A percentile compares a stretch with the other conserved stretches of the same genome.
These are phyloP conservation scores for Mustelus asterias DNA, from an alignment of 2,113 vertebrate species.

Conservation along the genomic window DNA sequence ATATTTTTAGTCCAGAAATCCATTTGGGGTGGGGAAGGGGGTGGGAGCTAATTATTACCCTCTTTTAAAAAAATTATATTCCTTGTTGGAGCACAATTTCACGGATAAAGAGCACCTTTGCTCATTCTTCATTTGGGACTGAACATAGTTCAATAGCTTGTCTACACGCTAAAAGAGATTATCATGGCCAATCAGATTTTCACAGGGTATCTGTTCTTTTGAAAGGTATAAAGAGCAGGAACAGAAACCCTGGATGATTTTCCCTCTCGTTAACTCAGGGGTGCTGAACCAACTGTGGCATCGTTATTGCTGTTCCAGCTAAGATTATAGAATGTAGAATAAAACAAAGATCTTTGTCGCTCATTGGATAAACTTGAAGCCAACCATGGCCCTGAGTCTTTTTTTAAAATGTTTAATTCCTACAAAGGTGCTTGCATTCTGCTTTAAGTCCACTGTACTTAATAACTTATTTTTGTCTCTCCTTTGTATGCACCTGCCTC, in stretches of 20 bases:
- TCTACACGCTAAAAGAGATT: not conserved
- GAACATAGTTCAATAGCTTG: too few relatives aligned
- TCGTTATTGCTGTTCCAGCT: not conserved
- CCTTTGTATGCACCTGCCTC: not conserved
- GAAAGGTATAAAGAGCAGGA: not conserved
- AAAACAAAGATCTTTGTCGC: not conserved
- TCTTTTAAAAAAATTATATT: too few relatives aligned
- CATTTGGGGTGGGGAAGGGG: too few relatives aligned
- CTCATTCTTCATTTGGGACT: too few relatives aligned
- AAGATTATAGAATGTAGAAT: not conserved
- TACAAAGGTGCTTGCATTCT: not conserved
- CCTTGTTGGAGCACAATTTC: too few relatives aligned
- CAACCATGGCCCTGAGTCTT: not conserved
- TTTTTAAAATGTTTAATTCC: not conserved
- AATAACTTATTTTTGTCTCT: not conserved
- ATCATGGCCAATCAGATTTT: not conserved
- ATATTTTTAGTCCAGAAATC: too few relatives aligned
- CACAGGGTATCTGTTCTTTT: not conserved
- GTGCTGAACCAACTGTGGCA: not conserved
- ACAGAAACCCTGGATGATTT: not conserved
- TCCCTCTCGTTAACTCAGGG: not conserved
- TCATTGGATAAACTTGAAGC: not conserved
- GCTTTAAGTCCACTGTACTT: not conserved
- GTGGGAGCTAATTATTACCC: too few relatives aligned
- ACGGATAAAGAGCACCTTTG: too few relatives aligned